Percentiles rank a stretch among this genome's conserved stretches.
Evolutionary conservation across 1,140 invertebrate species (phyloP).

Genomic region (Trypoxylus dichotomus): DNA sequence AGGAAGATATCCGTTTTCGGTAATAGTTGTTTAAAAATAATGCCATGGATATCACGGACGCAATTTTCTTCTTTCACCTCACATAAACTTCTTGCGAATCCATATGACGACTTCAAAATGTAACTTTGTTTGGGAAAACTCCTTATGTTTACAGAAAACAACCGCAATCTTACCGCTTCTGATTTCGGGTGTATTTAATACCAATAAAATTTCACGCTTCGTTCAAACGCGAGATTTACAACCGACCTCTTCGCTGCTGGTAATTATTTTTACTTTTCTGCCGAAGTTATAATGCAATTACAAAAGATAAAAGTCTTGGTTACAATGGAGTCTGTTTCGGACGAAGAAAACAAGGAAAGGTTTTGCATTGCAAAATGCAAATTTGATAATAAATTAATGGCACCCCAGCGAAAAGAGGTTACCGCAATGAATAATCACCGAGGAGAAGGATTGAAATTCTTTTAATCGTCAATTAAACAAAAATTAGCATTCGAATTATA

Average conservation of each 20-base stretch:
- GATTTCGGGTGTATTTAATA: neutral
- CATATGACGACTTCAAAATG: too few relatives aligned
- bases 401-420: neutral
- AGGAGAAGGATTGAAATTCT: neutral
- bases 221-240: neutral
- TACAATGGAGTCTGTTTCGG: neutral
- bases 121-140: too few relatives aligned
- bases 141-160: too few relatives aligned
- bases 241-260: neutral
- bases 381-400: constrained; percentile 1
- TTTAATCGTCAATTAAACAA: neutral
- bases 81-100: too few relatives aligned
- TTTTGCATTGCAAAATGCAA: neutral
- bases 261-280: neutral
- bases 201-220: neutral
- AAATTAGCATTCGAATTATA: neutral
- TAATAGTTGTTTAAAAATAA: too few relatives aligned
- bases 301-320: neutral
- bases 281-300: neutral
- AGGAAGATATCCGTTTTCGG: too few relatives aligned
- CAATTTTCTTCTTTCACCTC: too few relatives aligned
- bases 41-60: too few relatives aligned
- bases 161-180: too few relatives aligned
- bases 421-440: neutral
- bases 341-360: neutral